Evolutionary conservation across 2,113 vertebrate species (phyloP).

Genomic region (Thermophis baileyi): DNA sequence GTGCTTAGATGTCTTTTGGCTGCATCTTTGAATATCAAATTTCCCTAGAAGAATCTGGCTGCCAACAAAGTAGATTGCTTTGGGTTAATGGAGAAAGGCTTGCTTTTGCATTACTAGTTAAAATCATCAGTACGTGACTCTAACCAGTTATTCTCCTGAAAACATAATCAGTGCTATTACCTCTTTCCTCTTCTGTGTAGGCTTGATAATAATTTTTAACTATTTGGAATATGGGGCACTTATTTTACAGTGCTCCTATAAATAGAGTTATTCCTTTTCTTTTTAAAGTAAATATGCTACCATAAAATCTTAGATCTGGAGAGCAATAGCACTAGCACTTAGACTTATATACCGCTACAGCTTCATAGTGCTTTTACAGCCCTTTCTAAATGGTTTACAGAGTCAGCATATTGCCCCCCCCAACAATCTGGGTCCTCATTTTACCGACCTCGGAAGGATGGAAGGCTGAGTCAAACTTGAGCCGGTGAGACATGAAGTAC

Average conservation of each 20-base stretch:
- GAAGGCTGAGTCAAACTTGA: no score
- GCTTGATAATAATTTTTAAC: not conserved
- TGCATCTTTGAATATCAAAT: not conserved
- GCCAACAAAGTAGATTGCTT: not conserved
- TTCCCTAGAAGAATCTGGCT: not conserved
- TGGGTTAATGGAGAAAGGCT: not conserved
- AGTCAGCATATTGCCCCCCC: no score
- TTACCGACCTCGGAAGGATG: no score
- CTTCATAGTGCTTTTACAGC: no score
- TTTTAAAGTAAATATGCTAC: not conserved
- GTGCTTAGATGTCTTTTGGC: not conserved
- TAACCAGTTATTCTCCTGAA: not conserved
- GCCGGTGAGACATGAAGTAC: no score
- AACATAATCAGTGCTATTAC: not conserved
- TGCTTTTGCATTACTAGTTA: not conserved
- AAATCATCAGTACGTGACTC: not conserved
- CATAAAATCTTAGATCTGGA: not conserved
- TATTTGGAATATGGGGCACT: not conserved
- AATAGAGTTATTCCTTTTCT: not conserved
- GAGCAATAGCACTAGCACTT: not conserved
- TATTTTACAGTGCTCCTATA: not conserved
- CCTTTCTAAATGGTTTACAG: no score
- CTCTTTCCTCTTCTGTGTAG: not conserved
- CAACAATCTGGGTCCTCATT: no score
- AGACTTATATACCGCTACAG: no score